Conservation (phyloP, 2,888 invertebrate genomes). For the Parapristionchus giblindavisi region DNA sequence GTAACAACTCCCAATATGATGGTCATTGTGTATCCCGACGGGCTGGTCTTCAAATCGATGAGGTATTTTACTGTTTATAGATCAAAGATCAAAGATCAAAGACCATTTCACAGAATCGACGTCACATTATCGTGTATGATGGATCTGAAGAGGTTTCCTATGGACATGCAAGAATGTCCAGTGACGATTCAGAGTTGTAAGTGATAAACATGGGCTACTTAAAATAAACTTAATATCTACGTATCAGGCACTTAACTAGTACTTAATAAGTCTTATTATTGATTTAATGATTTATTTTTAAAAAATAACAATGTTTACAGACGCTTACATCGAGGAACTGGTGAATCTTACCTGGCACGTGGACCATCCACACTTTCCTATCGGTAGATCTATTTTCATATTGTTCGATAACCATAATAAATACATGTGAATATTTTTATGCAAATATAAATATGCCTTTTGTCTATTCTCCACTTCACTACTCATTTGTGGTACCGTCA, state of each 20-base stretch:
- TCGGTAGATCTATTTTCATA: constrained; percentile 42
- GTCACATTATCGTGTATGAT: constrained; percentile 68
- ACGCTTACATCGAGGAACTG: constrained; percentile 67
- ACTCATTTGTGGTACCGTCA: no score
- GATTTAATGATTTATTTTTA: constrained; percentile 28
- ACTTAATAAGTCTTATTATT: not conserved
- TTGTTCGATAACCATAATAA: not conserved
- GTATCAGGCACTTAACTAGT: not conserved
- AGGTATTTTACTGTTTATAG: constrained; percentile 44
- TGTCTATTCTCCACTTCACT: no score
- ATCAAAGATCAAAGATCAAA: constrained; percentile 19
- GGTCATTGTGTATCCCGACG: constrained; percentile 68
- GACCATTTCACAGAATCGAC: constrained; percentile 59
- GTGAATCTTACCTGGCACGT: constrained; percentile 67
- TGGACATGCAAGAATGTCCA: constrained; percentile 65
- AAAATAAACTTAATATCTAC: not conserved
- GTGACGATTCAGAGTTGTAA: constrained; percentile 67
- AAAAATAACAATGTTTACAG: constrained; percentile 41
- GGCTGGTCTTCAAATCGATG: constrained; percentile 69
- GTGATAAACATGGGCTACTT: not conserved
- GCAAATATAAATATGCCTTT: no score
- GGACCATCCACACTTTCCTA: constrained; percentile 63
- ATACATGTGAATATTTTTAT: not conserved
- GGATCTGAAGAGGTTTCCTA: constrained; percentile 60
- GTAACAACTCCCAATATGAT: constrained; percentile 62